A percentile compares a stretch with the other conserved stretches of the same genome.
Evolutionary conservation across 1,140 invertebrate genomes (phyloP).

Genomic region (Lethocerus indicus): DNA sequence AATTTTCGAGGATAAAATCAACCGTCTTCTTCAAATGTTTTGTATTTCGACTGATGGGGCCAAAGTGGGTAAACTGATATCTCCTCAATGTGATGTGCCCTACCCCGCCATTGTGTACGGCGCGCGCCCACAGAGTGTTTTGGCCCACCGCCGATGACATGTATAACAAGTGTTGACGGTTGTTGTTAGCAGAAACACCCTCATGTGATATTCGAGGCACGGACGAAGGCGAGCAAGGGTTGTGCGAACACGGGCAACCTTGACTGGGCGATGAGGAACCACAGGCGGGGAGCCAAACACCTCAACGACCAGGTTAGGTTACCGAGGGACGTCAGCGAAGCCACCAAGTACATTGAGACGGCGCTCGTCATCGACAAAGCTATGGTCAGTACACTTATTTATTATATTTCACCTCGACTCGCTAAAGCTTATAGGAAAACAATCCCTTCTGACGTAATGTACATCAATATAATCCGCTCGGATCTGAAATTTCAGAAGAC

Average conservation of each 20-base stretch:
- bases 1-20: too few relatives aligned
- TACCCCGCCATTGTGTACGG: too few relatives aligned
- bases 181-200: constrained; percentile 78
- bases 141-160: neutral
- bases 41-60: too few relatives aligned
- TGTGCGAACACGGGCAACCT: constrained; percentile 66
- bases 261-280: constrained; percentile 48
- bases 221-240: constrained; percentile 66
- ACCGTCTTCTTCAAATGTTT: too few relatives aligned
- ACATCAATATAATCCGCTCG: too few relatives aligned
- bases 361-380: constrained; percentile 82
- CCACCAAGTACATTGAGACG: constrained; percentile 83
- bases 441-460: too few relatives aligned
- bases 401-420: too few relatives aligned
- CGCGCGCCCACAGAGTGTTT: too few relatives aligned
- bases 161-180: neutral
- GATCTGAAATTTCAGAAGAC: too few relatives aligned
- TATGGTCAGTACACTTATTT: constrained; percentile 40
- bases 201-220: constrained; percentile 87
- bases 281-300: constrained; percentile 37
- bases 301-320: constrained; percentile 11
- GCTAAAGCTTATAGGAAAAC: too few relatives aligned
- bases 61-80: too few relatives aligned
- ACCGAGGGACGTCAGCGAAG: constrained; percentile 50
- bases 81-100: too few relatives aligned